These are phyloP conservation scores for Sebastes aleutianus DNA, from an alignment of 2,797 vertebrate species.

Conservation along the genomic window DNA sequence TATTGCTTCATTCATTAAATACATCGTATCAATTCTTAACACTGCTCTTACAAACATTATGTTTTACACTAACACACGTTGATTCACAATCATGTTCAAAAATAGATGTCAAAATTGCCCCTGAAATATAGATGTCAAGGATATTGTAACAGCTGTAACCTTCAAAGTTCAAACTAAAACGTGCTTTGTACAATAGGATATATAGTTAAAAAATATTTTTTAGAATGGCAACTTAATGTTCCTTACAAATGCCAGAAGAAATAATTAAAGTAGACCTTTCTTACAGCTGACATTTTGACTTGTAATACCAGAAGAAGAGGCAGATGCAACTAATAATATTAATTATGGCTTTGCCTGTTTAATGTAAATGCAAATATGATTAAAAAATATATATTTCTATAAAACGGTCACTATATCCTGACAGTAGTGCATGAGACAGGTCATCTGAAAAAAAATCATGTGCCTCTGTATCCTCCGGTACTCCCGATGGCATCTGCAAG, in stretches of 20 bases:
- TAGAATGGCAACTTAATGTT: neutral
- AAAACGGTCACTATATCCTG: too few relatives aligned
- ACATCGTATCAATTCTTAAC: too few relatives aligned
- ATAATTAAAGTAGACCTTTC: neutral
- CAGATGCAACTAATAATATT: neutral
- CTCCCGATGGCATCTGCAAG: too few relatives aligned
- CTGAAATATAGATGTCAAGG: neutral
- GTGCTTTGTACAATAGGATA: neutral
- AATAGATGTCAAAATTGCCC: neutral
- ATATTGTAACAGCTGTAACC: neutral
- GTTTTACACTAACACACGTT: neutral
- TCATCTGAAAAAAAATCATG: too few relatives aligned
- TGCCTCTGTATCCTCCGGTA: too few relatives aligned
- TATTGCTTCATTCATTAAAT: too few relatives aligned
- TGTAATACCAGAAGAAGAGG: neutral
- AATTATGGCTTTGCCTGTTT: neutral
- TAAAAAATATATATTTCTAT: too few relatives aligned
- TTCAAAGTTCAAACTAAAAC: neutral
- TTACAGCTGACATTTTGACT: neutral
- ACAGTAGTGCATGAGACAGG: too few relatives aligned
- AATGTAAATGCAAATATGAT: too few relatives aligned
- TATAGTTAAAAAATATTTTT: neutral
- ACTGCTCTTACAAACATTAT: neutral
- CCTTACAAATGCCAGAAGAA: neutral
- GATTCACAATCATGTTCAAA: neutral